Conservation (phyloP, 1,140 invertebrate species). For the Anoplophora glabripennis region DNA sequence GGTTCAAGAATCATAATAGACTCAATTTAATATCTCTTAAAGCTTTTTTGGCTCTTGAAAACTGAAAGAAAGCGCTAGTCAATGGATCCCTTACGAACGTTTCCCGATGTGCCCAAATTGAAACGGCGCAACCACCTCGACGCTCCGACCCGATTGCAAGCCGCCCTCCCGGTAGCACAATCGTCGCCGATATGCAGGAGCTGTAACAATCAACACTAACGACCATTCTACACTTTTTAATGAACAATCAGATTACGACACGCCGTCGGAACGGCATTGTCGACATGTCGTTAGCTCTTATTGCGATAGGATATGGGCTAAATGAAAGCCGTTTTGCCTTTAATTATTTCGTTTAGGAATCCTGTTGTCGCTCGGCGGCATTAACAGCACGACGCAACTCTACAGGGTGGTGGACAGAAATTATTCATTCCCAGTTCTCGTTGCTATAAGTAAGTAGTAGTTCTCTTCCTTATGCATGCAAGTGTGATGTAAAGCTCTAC, state of each 20-base stretch:
- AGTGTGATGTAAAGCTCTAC: too few relatives aligned
- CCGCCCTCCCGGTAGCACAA: slow-evolving; percentile 17
- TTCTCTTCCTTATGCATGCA: too few relatives aligned
- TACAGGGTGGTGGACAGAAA: too few relatives aligned
- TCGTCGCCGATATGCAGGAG: slow-evolving; percentile 12
- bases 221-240: slow-evolving; percentile 32
- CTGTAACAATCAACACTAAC: slow-evolving; percentile 31
- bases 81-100: neutral
- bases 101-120: too few relatives aligned
- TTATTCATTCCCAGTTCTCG: too few relatives aligned
- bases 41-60: too few relatives aligned
- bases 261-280: slow-evolving; percentile 16
- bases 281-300: slow-evolving; percentile 17
- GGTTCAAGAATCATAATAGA: too few relatives aligned
- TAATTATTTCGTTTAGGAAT: slow-evolving; percentile 17
- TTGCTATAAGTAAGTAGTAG: too few relatives aligned
- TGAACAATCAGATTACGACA: slow-evolving; percentile 31
- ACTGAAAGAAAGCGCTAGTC: too few relatives aligned
- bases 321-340: slow-evolving; percentile 15
- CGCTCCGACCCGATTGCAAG: slow-evolving; percentile 8
- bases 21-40: too few relatives aligned
- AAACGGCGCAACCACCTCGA: neutral
- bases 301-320: slow-evolving; percentile 9
- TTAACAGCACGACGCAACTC: too few relatives aligned
- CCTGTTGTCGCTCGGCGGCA: too few relatives aligned